These are phyloP conservation scores for Alectoris magna DNA, from an alignment of 2,797 vertebrate species.

Conservation along the genomic window DNA sequence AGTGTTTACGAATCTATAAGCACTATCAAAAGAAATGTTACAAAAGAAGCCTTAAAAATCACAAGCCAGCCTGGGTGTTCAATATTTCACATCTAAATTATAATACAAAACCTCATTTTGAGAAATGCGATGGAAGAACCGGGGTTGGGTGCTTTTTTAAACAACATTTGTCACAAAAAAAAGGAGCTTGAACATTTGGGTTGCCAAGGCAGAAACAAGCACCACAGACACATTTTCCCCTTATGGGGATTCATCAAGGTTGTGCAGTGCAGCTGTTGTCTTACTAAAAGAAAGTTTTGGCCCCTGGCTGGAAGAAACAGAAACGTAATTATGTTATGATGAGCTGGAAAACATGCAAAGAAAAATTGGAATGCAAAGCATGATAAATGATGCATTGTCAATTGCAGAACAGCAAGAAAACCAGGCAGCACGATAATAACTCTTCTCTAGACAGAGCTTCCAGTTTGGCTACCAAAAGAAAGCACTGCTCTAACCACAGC, in stretches of 20 bases:
- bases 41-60: conserved; percentile 41
- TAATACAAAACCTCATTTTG: conserved; percentile 38
- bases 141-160: conserved; percentile 35
- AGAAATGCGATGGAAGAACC: conserved; percentile 25
- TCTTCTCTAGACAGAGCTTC: conserved; percentile 45
- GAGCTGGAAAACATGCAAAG: conserved; percentile 74
- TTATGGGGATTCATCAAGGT: conserved; percentile 75
- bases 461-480: conserved; percentile 56
- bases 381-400: conserved; percentile 70
- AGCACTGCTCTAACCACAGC: not conserved
- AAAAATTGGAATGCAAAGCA: conserved; percentile 73
- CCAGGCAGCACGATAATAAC: conserved; percentile 19
- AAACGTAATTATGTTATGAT: conserved; percentile 78
- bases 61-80: conserved; percentile 12
- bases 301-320: conserved; percentile 73
- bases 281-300: conserved; percentile 67
- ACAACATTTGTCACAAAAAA: conserved; percentile 46
- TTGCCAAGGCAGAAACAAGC: conserved; percentile 68
- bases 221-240: conserved; percentile 61
- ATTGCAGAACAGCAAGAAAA: conserved; percentile 45
- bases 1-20: conserved; percentile 49
- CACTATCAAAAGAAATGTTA: conserved; percentile 17
- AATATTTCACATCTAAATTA: conserved; percentile 63
- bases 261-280: conserved; percentile 76
- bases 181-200: conserved; percentile 49